Base-by-base conservation (phyloP, 2,113 vertebrate genomes). In the Pheucticus melanocephalus region DNA sequence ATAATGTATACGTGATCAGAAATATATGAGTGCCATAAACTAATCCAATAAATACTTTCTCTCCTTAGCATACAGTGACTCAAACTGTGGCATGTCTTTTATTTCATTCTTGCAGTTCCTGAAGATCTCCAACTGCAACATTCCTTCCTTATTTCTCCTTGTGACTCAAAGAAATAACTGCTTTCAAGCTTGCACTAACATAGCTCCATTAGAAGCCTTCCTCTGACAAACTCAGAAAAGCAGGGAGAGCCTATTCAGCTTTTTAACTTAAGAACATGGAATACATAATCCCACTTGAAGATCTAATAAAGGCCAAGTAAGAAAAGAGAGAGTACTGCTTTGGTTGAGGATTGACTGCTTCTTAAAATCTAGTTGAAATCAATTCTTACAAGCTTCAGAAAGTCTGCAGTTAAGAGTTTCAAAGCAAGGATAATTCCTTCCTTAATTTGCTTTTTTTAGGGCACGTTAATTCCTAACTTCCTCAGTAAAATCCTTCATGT, bases 1-100 rank as follows among this genome's bases (percentile, higher is more conserved):
- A 30, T 76, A 78, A 51, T 0, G 0, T 18, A 7, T 17, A 56
- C 0, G 0, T 23, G 19, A 84, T 44, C 33, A 86, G 63, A 77
- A 93, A 73, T 18, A 42, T 1, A 0, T 27, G 71, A 86, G 9
- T 35, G 19, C 35, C 20, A 42, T 11, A 65, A 22, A 27, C 50
- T 27, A 59, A 77, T 63, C 4, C 20, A 86, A 4, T 28, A 86
- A 73, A 30, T 47, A 50, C 20, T n/a, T 83, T 24, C 16, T 60
- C 15, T 71, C n/a, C 33, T 75, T 61, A 56, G 24, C 15, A 28
- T 22, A 45, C 11, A 39, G 25, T 15, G 30, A 69, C 21, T 69
- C 10, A 31, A 57, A 42, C 18, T 42, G 13, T 30, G 66, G 16
- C 44, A 35, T 13, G 5, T 23, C n/a, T 85, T 45, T 57, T 35